Conservation (phyloP, 2,113 vertebrate species). For the Colaptes auratus region DNA sequence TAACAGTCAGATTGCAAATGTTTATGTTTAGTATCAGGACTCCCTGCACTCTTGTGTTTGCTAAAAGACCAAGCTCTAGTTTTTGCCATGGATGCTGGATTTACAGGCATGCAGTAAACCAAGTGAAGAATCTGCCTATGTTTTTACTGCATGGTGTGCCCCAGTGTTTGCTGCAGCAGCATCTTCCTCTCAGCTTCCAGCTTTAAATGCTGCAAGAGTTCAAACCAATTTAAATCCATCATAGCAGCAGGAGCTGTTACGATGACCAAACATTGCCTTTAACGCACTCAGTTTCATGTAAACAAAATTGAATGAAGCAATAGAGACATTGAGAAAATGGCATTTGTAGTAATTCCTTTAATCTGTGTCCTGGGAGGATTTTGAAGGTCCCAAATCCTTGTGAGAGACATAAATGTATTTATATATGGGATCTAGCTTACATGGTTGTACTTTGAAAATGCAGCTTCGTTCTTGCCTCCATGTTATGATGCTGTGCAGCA, state of each 20-base stretch:
- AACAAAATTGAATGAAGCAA: not conserved
- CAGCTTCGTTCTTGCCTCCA: not conserved
- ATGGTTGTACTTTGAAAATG: not conserved
- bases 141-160: not conserved
- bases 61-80: not conserved
- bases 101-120: not conserved
- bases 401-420: not conserved
- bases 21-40: accelerated
- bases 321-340: not conserved
- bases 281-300: not conserved
- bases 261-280: not conserved
- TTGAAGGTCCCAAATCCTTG: not conserved
- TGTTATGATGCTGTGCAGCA: not conserved
- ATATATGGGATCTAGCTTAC: not conserved
- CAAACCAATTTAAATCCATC: not conserved
- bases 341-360: no score
- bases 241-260: not conserved
- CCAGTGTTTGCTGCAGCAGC: not conserved
- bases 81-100: accelerated
- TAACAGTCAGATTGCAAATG: not conserved
- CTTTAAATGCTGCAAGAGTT: not conserved
- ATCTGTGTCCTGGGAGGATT: not conserved
- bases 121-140: not conserved
- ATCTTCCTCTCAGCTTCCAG: accelerated
- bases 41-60: not conserved